Percentiles rank a stretch among this genome's conserved stretches.
These are phyloP conservation scores for Sus scrofa DNA, from an alignment of 2,113 vertebrate species.

Conservation along the genomic window DNA sequence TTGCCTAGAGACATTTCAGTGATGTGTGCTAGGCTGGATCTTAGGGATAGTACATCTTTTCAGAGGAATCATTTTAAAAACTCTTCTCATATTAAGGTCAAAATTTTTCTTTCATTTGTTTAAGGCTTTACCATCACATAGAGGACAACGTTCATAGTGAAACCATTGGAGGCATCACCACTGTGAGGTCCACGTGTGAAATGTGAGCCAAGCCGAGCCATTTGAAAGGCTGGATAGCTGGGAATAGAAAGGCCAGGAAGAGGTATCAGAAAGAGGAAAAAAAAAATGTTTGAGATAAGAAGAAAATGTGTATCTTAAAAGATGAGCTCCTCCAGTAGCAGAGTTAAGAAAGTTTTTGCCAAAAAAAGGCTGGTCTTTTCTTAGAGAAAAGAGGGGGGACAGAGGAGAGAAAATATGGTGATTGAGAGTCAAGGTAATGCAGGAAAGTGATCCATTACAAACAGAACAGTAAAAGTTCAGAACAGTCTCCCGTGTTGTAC, in stretches of 20 bases:
- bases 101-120: neutral
- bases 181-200: neutral
- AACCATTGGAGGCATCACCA: neutral
- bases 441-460: neutral
- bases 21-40: neutral
- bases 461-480: neutral
- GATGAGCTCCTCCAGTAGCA: neutral
- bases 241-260: neutral
- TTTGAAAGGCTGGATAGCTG: neutral
- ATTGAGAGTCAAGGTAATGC: neutral
- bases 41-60: neutral
- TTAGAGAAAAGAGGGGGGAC: neutral
- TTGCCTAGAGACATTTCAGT: neutral
- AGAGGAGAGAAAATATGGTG: neutral
- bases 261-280: neutral
- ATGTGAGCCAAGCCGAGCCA: neutral
- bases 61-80: conserved; percentile 3
- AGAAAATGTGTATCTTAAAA: neutral
- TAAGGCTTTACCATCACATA: neutral
- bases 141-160: neutral
- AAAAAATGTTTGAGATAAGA: neutral
- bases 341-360: neutral
- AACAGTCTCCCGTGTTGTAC: neutral
- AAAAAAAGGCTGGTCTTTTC: neutral
- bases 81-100: neutral